A percentile compares a stretch with the other conserved stretches of the same genome.
Conservation (phyloP, 2,113 vertebrate species). For the Alexandromys fortis region DNA sequence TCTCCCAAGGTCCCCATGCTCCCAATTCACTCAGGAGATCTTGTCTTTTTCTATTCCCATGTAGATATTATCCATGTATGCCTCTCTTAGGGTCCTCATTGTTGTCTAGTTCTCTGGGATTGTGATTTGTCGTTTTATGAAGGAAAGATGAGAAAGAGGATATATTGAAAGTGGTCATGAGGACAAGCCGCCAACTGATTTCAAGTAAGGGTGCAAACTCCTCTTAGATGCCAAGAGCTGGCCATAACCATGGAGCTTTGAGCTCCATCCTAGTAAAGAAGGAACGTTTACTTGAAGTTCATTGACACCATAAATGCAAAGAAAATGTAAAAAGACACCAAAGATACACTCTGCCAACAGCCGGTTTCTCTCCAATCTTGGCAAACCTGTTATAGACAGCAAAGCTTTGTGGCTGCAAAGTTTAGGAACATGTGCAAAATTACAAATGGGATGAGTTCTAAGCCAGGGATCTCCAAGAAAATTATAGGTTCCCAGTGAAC, state of each 20-base stretch:
- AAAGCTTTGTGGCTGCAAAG: conserved; percentile 28
- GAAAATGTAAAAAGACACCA: conserved; percentile 20
- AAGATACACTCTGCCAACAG: conserved; percentile 52
- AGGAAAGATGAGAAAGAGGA: conserved; percentile 28
- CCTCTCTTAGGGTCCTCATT: too few species aligned
- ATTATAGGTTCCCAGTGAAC: not conserved
- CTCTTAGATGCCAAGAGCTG: conserved; percentile 28
- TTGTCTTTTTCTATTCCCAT: too few species aligned
- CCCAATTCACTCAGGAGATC: too few species aligned
- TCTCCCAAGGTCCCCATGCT: too few species aligned
- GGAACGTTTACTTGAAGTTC: not conserved
- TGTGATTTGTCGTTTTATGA: not conserved
- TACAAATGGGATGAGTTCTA: conserved; percentile 39
- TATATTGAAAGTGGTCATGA: conserved; percentile 40
- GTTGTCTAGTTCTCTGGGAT: too few species aligned
- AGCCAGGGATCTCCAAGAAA: not conserved
- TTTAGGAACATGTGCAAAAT: not conserved
- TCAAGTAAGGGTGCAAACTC: conserved; percentile 33
- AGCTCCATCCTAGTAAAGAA: not conserved
- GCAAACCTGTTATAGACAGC: conserved; percentile 23
- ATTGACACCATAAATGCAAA: conserved; percentile 10
- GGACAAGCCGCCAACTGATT: conserved; percentile 27
- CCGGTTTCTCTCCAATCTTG: not conserved
- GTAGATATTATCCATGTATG: too few species aligned
- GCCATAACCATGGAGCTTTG: not conserved